Evolutionary conservation across 2,113 vertebrate genomes (phyloP).

Genomic region (Tympanuchus pallidicinctus): DNA sequence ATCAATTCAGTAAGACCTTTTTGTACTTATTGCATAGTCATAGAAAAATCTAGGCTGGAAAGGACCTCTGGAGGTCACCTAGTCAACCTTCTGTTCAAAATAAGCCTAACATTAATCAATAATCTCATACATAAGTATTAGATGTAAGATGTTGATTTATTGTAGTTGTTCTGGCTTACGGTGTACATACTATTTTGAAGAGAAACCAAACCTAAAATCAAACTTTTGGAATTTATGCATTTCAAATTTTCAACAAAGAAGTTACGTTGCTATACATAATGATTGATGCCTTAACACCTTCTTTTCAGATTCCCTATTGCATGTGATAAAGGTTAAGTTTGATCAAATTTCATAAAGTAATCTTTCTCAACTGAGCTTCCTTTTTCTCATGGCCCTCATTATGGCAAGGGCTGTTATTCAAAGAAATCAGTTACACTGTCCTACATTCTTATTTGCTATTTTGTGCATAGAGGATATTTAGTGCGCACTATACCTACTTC

Average conservation of each 20-base stretch:
- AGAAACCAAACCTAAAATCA: not conserved
- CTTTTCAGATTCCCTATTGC: not conserved
- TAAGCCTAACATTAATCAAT: not conserved
- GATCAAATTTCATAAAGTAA: not conserved
- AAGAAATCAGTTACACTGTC: not conserved
- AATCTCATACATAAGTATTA: not conserved
- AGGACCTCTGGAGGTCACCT: not conserved
- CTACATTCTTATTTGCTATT: not conserved
- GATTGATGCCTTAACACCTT: not conserved
- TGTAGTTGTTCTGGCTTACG: not conserved
- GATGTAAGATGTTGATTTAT: not conserved
- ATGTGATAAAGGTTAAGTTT: not conserved
- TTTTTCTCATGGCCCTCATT: not conserved
- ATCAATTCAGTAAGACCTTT: not conserved
- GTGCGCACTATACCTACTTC: rapidly evolving
- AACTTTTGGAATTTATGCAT: not conserved
- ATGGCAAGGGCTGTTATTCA: not conserved
- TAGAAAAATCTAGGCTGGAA: not conserved
- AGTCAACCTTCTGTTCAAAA: not conserved
- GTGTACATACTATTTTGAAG: not conserved
- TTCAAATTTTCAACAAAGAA: not conserved
- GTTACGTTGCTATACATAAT: not conserved
- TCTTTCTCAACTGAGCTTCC: not conserved
- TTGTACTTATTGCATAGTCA: not conserved
- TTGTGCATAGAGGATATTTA: not conserved